Base-by-base conservation (phyloP, 2,113 vertebrate species). In the Cathartes aura region DNA sequence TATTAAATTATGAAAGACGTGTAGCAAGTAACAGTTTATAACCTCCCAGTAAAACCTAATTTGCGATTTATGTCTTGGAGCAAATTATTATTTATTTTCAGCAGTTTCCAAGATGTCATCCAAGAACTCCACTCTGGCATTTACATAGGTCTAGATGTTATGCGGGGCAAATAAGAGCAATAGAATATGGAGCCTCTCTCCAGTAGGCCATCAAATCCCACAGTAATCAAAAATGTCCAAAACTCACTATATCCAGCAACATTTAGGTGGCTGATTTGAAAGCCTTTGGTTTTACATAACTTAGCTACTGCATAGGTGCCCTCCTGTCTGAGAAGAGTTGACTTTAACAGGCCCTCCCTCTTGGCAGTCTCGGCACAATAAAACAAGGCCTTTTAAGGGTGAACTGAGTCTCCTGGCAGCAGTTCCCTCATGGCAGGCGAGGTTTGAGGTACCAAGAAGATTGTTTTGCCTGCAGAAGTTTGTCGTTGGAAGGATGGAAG, bases 1-100 rank as follows among this genome's bases (percentile, higher is more conserved):
- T 96, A 89, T 91, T 91, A 94, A 92, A 82, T 96, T 97, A 93
- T 71, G 90, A 75, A 79, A 93, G 60, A 82, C 91, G 23, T 59
- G 38, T 72, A 89, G 64, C 2, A 2, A 90, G 29, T 95, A 95
- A 53, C 48, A 89, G 67, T 91, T 94, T 94, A 48, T 94, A 94
- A 95, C 43, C 67, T 94, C 56, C 10, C 43, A 86, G 76, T 81
- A 97, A 90, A 97, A 84, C 66, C 76, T 90, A 55, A 92, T 89
- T 84, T 93, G 55, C 34, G 3, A 64, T 95, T 88, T 88, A 32
- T 95, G 55, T 95, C 85, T 96, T 76, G 43, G 87, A 97, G 71
- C 63, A 95, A 95, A 86, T 95, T 60, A 68, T 92, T 89, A 82
- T 71, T 88, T 96, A 82, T 94, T 91, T 96, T 71, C 67, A 36